A percentile compares a stretch with the other conserved stretches of the same genome.
Evolutionary conservation across 2,888 invertebrate species (phyloP).

Genomic region (Lamellibrachia satsuma): DNA sequence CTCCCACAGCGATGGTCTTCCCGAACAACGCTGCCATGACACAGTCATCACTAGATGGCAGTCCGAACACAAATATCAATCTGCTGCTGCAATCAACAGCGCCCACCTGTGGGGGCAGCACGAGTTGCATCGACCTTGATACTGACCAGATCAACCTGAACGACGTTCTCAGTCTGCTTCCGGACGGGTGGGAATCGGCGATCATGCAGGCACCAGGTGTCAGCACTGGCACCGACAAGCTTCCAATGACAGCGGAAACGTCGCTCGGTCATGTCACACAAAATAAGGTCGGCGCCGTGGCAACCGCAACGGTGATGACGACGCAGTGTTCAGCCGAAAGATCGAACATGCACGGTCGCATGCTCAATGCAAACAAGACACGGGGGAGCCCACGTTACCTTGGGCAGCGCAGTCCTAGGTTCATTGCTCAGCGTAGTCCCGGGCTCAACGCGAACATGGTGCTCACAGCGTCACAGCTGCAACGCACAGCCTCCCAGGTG

Average conservation of each 20-base stretch:
- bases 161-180: constrained; percentile 37
- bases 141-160: constrained; percentile 33
- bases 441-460: not conserved
- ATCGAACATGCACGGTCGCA: not conserved
- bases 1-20: constrained; percentile 24
- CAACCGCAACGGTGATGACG: not conserved
- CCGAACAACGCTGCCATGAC: constrained; percentile 20
- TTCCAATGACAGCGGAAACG: not conserved
- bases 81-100: not conserved
- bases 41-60: not conserved
- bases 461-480: not conserved
- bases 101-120: not conserved
- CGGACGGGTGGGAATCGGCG: constrained; percentile 14
- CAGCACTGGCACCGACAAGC: not conserved
- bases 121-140: not conserved
- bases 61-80: not conserved
- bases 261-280: not conserved
- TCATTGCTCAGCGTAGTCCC: constrained; percentile 28
- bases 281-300: too few relatives aligned
- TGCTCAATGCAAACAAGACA: not conserved
- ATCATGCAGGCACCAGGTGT: constrained; percentile 27
- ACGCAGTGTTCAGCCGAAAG: not conserved
- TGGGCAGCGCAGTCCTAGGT: constrained; percentile 31
- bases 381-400: constrained; percentile 18
- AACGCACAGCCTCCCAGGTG: not conserved